Evolutionary conservation across 2,797 vertebrate genomes (phyloP).

Genomic region (Propithecus perrieri): DNA sequence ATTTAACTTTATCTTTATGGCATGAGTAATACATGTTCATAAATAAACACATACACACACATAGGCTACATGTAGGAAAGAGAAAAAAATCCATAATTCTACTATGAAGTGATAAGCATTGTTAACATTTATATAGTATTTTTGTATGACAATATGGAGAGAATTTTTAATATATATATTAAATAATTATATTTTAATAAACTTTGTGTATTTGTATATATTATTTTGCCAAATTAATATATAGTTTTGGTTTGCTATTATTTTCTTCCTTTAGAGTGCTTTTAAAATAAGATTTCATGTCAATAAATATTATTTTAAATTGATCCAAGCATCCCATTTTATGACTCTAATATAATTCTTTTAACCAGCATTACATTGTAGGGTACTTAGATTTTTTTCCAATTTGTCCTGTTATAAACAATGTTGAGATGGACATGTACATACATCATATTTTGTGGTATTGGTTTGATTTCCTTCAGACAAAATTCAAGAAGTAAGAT

Average conservation of each 20-base stretch:
- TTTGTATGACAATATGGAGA: background rate
- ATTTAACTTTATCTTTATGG: background rate
- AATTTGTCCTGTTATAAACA: background rate
- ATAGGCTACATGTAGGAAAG: background rate
- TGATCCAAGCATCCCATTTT: background rate
- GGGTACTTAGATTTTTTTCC: background rate
- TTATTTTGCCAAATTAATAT: background rate
- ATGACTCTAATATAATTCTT: slow-evolving; percentile 1
- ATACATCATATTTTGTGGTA: background rate
- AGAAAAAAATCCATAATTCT: background rate
- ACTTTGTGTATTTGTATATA: background rate
- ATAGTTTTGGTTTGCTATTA: background rate
- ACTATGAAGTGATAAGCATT: background rate
- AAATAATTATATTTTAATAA: slow-evolving; percentile 12
- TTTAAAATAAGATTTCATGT: slow-evolving; percentile 7
- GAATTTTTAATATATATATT: background rate
- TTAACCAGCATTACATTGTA: background rate
- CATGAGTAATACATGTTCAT: background rate
- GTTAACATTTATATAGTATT: background rate
- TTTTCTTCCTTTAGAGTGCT: background rate
- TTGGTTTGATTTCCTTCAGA: background rate
- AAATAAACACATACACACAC: background rate
- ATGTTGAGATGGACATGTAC: background rate
- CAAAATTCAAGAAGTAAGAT: background rate
- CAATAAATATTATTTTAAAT: background rate